phyloP scores from a whole-genome alignment of 2,113 vertebrate genomes.

The Pelecanus crispus region DNA sequence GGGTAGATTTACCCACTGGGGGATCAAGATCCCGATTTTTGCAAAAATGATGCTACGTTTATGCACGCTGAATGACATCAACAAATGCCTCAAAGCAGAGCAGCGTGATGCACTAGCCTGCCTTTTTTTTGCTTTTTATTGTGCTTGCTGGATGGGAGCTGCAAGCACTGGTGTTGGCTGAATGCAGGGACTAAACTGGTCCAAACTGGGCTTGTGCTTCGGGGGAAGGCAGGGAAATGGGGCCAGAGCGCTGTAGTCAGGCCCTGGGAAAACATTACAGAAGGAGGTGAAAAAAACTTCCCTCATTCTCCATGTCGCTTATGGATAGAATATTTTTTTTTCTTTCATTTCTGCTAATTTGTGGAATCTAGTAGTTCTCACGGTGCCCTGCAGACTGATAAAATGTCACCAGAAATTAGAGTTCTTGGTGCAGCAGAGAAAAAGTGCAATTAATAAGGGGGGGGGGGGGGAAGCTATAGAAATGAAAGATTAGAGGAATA shows the following conservation, averaged over 20 bases:
- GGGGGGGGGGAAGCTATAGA: background rate
- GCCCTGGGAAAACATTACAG: background rate
- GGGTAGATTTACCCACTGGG: background rate
- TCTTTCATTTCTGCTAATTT: background rate
- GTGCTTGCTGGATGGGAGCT: background rate
- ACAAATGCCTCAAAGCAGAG: background rate
- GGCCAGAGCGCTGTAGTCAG: background rate
- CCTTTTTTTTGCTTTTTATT: background rate
- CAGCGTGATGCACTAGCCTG: accelerated
- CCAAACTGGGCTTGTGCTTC: background rate
- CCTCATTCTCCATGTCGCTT: background rate
- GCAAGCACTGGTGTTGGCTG: accelerated
- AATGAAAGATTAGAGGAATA: background rate
- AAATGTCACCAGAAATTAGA: background rate
- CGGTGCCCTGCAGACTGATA: background rate
- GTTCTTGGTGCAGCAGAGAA: background rate
- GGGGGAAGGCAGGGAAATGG: background rate
- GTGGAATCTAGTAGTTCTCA: background rate
- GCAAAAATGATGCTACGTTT: background rate
- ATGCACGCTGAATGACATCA: accelerated
- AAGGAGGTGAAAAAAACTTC: background rate
- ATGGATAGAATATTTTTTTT: background rate
- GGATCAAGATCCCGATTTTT: background rate
- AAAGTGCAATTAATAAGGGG: background rate
- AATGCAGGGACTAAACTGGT: background rate